Evolutionary conservation across 2,888 invertebrate genomes (phyloP).

Genomic region (Pandemis heparana): DNA sequence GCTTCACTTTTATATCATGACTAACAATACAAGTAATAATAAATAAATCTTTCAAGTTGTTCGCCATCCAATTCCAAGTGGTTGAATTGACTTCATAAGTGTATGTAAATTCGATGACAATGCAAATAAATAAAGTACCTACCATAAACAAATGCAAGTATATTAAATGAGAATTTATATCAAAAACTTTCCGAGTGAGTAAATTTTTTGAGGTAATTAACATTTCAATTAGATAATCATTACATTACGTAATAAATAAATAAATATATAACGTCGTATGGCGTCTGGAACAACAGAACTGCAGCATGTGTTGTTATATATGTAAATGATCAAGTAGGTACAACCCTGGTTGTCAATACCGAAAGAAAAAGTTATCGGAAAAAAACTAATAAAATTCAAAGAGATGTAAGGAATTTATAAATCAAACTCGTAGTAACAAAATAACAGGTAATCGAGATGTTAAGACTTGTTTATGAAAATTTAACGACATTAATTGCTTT

Average conservation of each 20-base stretch:
- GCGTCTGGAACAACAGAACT: not conserved
- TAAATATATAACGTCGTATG: too few species aligned
- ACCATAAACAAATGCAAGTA: not conserved
- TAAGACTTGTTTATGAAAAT: not conserved
- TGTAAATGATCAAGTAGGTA: not conserved
- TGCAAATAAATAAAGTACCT: not conserved
- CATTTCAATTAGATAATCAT: not conserved
- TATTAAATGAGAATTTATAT: too few species aligned
- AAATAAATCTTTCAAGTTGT: too few species aligned
- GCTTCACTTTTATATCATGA: not conserved
- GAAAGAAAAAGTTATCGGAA: not conserved
- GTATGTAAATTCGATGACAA: not conserved
- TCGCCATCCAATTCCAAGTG: too few species aligned
- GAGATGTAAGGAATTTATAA: not conserved
- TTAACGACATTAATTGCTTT: slow-evolving; percentile 9
- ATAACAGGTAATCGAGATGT: not conserved
- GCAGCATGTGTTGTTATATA: not conserved
- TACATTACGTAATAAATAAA: not conserved
- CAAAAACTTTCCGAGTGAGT: not conserved
- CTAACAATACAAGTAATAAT: not conserved
- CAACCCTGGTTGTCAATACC: too few species aligned
- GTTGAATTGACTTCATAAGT: not conserved
- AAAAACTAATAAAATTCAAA: not conserved
- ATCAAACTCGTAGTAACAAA: not conserved
- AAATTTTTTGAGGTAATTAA: not conserved